Base-by-base conservation (phyloP, 2,888 invertebrate species). In the Chamaedrilus cognettii region DNA sequence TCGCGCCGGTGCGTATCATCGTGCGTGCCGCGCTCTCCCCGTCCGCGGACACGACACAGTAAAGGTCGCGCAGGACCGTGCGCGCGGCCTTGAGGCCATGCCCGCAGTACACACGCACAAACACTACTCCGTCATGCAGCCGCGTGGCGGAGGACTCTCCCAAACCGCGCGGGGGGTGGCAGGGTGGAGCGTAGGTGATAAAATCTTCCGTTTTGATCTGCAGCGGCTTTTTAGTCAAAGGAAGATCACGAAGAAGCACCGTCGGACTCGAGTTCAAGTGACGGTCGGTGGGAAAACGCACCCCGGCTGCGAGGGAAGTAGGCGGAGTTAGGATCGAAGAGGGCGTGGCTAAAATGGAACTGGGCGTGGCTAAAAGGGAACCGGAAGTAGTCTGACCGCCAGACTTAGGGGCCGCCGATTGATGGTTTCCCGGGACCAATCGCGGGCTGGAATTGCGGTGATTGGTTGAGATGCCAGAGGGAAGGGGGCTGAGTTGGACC, bases 21-120 rank as follows among this genome's bases (percentile, higher is more conserved):
- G 96, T 97, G 67, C 97, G 87, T 35, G 96, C 97, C 86, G 96
- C 96, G 85, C 96, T 96, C 60, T 96, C 93, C 67, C 95, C 88
- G 85, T 97, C 97, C 80, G 97, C 94, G 84, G 99, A 98, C 70
- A 99, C 87, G 42, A 99, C 98, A 84, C 98, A 98, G 84, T 99
- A 99, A 68, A 99, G 87, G 85, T 99, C 98, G 23, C 85, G 75
- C n/a, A 83, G 74, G 19, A 62, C 59, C n/a, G 82, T 82, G 65
- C 79, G 78, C 32, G 82, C 79, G 50, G 83, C 82, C 67, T 82
- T 82, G 34, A 86, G 79, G n/a, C 85, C 85, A 67, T 85, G 82
- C 28, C 86, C 86, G 67, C 85, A 85, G 64, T 84, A 76, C 49
- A 86, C 80, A 74, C 85, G 83, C 30, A 82, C 77, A 66, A 76